Conservation (phyloP, 2,113 vertebrate genomes). For the Pycnonotus jocosus region DNA sequence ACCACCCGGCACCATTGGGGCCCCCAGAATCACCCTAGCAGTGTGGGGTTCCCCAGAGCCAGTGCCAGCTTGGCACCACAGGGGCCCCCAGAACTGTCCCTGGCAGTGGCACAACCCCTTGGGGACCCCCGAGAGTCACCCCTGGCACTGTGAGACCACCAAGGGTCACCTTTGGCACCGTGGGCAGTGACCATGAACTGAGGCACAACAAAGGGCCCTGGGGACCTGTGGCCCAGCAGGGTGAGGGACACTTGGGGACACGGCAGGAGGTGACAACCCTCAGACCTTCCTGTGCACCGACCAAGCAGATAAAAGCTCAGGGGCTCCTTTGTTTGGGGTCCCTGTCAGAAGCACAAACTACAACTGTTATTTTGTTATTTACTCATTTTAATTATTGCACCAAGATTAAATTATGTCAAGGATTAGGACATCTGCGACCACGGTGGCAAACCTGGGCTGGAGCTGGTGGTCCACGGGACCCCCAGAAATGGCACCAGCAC, state of each 20-base stretch:
- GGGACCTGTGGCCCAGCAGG: not conserved
- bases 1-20: not conserved
- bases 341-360: not conserved
- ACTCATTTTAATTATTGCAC: not conserved
- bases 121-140: not conserved
- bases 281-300: not conserved
- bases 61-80: rapidly evolving
- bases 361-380: not conserved
- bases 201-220: not conserved
- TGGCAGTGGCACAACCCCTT: not conserved
- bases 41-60: rapidly evolving
- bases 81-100: not conserved
- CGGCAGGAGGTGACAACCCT: not conserved
- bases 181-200: not conserved
- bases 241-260: not conserved
- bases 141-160: not conserved
- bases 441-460: not conserved
- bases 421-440: no score
- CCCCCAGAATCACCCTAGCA: not conserved
- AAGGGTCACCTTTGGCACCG: not conserved
- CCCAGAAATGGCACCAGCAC: not conserved
- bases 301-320: not conserved
- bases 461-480: not conserved
- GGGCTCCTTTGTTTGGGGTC: not conserved
- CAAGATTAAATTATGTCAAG: not conserved